These are phyloP conservation scores for Eurytoma californica DNA, from an alignment of 2,888 invertebrate species.

Conservation along the genomic window DNA sequence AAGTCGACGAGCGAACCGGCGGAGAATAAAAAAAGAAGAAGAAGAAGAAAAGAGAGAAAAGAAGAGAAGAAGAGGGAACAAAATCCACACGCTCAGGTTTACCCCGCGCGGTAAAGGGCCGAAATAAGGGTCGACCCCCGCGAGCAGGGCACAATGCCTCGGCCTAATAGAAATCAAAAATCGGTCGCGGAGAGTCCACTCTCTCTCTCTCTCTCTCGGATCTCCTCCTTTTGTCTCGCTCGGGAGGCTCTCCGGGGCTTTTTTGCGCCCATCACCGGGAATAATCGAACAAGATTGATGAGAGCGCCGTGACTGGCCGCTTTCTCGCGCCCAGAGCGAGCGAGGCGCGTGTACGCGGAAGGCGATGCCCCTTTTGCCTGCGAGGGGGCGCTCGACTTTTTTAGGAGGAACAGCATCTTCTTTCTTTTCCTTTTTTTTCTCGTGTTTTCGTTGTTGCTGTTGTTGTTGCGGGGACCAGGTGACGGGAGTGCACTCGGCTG, in stretches of 20 bases:
- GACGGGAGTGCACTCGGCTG: no score
- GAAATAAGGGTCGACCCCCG: constrained; percentile 59
- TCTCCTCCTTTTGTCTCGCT: constrained; percentile 62
- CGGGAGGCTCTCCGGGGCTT: constrained; percentile 31
- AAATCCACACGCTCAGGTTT: not conserved
- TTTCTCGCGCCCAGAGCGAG: constrained; percentile 54
- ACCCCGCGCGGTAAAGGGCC: constrained; percentile 3
- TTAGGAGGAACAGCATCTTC: no score
- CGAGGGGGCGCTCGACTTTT: no score
- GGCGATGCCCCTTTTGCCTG: not conserved
- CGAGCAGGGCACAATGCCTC: constrained; percentile 69
- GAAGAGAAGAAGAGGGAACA: not conserved
- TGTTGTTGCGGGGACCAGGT: no score
- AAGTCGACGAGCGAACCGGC: not conserved
- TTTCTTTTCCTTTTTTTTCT: no score
- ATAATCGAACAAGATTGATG: constrained; percentile 76
- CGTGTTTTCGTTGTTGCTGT: no score
- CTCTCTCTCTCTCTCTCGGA: no score
- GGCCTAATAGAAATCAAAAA: constrained; percentile 73
- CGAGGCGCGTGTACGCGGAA: constrained; percentile 11
- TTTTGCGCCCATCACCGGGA: constrained; percentile 71
- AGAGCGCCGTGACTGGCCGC: constrained; percentile 71
- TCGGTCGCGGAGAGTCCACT: constrained; percentile 58
- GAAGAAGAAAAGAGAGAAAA: no score
- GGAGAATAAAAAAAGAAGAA: not conserved